Evolutionary conservation across 2,113 vertebrate genomes (phyloP).

Genomic region (Sarotherodon lohbergeri): DNA sequence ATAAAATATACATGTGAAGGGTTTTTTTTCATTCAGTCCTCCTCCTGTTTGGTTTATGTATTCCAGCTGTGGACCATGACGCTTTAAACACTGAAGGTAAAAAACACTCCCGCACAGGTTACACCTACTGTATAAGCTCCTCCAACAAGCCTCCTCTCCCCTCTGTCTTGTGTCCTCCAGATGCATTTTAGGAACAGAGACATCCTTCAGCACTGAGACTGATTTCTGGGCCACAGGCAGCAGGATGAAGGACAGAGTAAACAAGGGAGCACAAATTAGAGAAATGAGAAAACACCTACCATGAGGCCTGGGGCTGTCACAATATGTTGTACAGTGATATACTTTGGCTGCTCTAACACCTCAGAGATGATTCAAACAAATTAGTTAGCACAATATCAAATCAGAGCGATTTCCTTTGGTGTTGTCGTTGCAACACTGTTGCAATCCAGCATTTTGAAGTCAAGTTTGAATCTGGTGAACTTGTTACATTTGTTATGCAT

Average conservation of each 20-base stretch:
- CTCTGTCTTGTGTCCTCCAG: not conserved
- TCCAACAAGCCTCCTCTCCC: not conserved
- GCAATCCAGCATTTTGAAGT: not conserved
- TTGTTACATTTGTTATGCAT: not conserved
- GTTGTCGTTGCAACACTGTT: not conserved
- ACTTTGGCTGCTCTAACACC: not conserved
- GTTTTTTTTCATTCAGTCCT: not conserved
- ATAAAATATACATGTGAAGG: not conserved
- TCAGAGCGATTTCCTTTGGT: not conserved
- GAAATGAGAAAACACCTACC: not conserved
- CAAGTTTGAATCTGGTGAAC: not conserved
- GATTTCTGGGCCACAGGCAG: not conserved
- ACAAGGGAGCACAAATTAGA: not conserved
- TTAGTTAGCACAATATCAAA: not conserved
- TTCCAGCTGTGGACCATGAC: not conserved
- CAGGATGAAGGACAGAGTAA: not conserved
- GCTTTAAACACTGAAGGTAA: not conserved
- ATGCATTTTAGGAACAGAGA: not conserved
- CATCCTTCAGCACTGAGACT: not conserved
- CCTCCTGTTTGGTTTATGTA: accelerated
- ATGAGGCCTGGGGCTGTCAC: not conserved
- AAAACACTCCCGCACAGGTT: not conserved
- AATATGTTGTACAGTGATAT: not conserved
- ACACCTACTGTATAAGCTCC: not conserved
- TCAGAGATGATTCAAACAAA: not conserved